A percentile compares a stretch with the other conserved stretches of the same genome.
These are phyloP conservation scores for Apis dorsata DNA, from an alignment of 1,140 invertebrate species.

Conservation along the genomic window DNA sequence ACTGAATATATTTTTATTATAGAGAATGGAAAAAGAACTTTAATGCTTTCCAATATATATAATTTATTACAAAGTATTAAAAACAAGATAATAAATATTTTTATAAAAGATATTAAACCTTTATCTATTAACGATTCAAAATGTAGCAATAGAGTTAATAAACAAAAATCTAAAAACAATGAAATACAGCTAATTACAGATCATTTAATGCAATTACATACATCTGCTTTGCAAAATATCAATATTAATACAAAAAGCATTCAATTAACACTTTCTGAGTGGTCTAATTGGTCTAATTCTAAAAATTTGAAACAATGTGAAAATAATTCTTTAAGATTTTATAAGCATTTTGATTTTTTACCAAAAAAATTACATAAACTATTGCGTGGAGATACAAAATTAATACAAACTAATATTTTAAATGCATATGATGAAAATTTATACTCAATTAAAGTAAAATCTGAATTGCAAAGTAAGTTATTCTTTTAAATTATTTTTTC, in stretches of 20 bases:
- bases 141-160: not conserved
- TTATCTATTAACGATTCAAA: not conserved
- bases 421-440: slow-evolving; percentile 30
- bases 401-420: slow-evolving; percentile 38
- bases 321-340: not conserved
- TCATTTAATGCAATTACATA: not conserved
- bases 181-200: not conserved
- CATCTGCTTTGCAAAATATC: not conserved
- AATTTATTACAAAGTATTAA: slow-evolving; percentile 52
- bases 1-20: slow-evolving; percentile 50
- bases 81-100: slow-evolving; percentile 39
- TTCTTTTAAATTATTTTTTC: not conserved
- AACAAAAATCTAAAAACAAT: not conserved
- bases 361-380: slow-evolving; percentile 54
- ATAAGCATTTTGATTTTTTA: slow-evolving; percentile 44
- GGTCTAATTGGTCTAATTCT: slow-evolving; percentile 67
- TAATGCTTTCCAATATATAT: slow-evolving; percentile 46
- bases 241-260: not conserved
- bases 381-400: slow-evolving; percentile 42
- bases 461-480: slow-evolving; percentile 13
- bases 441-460: slow-evolving; percentile 9
- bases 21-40: slow-evolving; percentile 32
- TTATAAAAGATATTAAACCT: slow-evolving; percentile 22
- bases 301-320: not conserved
- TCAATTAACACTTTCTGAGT: slow-evolving; percentile 59